phyloP scores from a whole-genome alignment of 2,797 vertebrate species.

The Trachops cirrhosus region DNA sequence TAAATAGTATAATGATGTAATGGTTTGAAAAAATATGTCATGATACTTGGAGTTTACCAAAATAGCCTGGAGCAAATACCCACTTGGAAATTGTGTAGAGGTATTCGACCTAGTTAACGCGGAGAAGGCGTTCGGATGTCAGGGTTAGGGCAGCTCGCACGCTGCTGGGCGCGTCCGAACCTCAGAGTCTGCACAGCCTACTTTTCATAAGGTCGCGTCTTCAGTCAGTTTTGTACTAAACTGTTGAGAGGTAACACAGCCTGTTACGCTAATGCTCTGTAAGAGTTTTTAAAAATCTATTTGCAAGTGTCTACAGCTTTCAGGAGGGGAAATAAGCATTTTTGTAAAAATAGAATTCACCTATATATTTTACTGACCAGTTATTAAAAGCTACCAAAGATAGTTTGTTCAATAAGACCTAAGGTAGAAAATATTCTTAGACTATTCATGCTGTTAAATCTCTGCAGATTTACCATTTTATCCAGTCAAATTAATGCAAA shows the following conservation, averaged over 20 bases:
- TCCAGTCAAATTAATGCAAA: conserved; percentile 99
- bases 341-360: conserved; percentile 54
- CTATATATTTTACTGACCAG: conserved; percentile 74
- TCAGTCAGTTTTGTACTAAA: background rate
- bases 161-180: background rate
- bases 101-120: background rate
- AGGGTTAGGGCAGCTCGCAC: background rate
- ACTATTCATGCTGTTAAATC: conserved; percentile 98
- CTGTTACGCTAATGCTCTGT: background rate
- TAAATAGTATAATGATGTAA: background rate
- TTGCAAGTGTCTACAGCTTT: conserved; percentile 1
- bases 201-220: background rate
- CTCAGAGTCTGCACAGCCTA: background rate
- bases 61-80: background rate
- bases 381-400: conserved; percentile 79
- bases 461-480: conserved; percentile 98
- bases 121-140: background rate
- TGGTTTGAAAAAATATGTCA: background rate
- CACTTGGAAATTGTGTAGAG: background rate
- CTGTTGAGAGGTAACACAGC: background rate
- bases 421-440: conserved; percentile 88
- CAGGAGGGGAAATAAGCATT: background rate
- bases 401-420: conserved; percentile 83
- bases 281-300: background rate
- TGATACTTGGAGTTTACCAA: background rate